A percentile compares a stretch with the other conserved stretches of the same genome.
phyloP scores from a whole-genome alignment of 2,797 vertebrate species.

The Coccyzus lansbergi region DNA sequence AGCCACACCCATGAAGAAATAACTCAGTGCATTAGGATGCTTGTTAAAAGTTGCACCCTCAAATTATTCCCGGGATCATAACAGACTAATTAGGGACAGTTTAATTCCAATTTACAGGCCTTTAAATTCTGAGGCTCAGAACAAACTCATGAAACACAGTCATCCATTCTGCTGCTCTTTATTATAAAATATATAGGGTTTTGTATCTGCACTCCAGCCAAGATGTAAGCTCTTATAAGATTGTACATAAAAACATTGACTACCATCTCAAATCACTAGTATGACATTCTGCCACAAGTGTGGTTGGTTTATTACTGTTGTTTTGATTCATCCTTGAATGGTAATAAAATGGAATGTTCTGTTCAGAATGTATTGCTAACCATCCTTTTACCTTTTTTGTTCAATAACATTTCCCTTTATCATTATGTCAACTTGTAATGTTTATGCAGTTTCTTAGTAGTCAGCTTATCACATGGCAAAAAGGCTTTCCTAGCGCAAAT shows the following conservation, averaged over 20 bases:
- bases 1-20: not conserved
- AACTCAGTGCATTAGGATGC: not conserved
- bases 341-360: not conserved
- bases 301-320: not conserved
- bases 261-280: not conserved
- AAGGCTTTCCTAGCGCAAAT: not conserved
- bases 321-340: not conserved
- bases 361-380: not conserved
- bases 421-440: not conserved
- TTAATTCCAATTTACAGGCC: not conserved
- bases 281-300: not conserved
- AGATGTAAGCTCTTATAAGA: not conserved
- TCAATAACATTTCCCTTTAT: not conserved
- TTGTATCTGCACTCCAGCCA: not conserved
- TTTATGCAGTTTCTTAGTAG: not conserved
- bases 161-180: not conserved
- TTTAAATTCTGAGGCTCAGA: not conserved
- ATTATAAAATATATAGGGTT: not conserved
- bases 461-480: not conserved
- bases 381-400: not conserved
- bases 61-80: not conserved
- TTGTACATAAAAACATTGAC: not conserved
- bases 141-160: not conserved
- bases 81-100: not conserved
- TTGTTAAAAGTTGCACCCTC: not conserved